phyloP scores from a whole-genome alignment of 2,888 invertebrate species.

The Lottia scabra region DNA sequence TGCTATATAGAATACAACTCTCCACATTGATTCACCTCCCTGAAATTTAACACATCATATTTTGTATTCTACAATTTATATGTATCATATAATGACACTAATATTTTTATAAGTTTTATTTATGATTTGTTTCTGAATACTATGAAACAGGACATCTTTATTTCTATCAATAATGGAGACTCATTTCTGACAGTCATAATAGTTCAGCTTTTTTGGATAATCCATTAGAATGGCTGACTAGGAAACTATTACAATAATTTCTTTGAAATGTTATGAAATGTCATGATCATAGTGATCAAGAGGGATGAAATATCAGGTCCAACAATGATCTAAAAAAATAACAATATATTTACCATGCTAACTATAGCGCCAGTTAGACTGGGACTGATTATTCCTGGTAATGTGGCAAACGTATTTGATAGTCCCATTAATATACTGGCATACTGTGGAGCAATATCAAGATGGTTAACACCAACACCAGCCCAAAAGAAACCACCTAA shows the following conservation, averaged over 20 bases:
- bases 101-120: not conserved
- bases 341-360: constrained; percentile 73
- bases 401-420: constrained; percentile 89
- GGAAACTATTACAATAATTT: no score
- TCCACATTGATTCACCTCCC: constrained; percentile 78
- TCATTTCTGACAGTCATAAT: no score
- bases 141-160: no score
- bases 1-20: constrained; percentile 86
- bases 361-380: constrained; percentile 84
- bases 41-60: constrained; percentile 18
- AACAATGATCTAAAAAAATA: no score
- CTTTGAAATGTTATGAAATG: no score
- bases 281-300: no score
- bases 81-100: no score
- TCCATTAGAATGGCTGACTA: no score
- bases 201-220: no score
- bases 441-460: constrained; percentile 90
- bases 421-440: constrained; percentile 93
- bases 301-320: no score
- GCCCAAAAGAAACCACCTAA: constrained; percentile 92
- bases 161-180: no score
- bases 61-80: not conserved
- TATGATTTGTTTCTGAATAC: not conserved
- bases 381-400: constrained; percentile 93
- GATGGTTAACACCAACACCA: constrained; percentile 79